Percentiles rank a stretch among this genome's conserved stretches.
phyloP scores from a whole-genome alignment of 2,797 vertebrate genomes.

The Darevskia nairensis region DNA sequence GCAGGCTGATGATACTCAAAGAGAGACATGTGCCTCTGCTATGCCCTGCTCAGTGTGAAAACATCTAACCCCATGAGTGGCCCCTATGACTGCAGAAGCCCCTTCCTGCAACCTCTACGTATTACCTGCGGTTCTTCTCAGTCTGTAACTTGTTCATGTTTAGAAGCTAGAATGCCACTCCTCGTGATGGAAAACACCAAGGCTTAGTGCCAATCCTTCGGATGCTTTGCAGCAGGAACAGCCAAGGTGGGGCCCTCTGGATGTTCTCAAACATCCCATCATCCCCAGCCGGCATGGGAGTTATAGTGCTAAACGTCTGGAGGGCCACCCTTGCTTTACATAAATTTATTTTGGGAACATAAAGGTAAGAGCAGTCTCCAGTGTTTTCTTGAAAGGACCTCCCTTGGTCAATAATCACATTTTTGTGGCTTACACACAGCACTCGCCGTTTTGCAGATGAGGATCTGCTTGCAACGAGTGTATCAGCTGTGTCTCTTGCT shows the following conservation, averaged over 20 bases:
- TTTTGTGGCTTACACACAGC: neutral
- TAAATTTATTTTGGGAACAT: too few relatives aligned
- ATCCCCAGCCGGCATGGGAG: too few relatives aligned
- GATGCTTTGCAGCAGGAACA: neutral
- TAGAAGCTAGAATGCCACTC: neutral
- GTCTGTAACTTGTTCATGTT: neutral
- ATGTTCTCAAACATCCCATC: too few relatives aligned
- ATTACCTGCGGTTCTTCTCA: neutral
- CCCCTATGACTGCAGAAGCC: neutral
- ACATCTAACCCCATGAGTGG: neutral
- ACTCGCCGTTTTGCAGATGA: neutral
- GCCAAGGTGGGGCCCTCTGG: too few relatives aligned
- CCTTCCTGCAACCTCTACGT: neutral
- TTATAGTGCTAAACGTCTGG: too few relatives aligned
- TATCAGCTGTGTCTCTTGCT: neutral
- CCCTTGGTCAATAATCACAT: neutral
- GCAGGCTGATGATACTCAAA: constrained; percentile 1
- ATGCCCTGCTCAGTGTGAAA: neutral
- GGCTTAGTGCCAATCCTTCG: neutral
- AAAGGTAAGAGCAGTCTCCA: too few relatives aligned
- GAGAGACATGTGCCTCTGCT: neutral
- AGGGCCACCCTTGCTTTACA: too few relatives aligned
- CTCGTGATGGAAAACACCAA: neutral
- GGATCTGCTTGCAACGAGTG: neutral
- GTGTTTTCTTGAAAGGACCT: neutral